Conservation (phyloP, 2,797 vertebrate species). For the Sebastes reedi region DNA sequence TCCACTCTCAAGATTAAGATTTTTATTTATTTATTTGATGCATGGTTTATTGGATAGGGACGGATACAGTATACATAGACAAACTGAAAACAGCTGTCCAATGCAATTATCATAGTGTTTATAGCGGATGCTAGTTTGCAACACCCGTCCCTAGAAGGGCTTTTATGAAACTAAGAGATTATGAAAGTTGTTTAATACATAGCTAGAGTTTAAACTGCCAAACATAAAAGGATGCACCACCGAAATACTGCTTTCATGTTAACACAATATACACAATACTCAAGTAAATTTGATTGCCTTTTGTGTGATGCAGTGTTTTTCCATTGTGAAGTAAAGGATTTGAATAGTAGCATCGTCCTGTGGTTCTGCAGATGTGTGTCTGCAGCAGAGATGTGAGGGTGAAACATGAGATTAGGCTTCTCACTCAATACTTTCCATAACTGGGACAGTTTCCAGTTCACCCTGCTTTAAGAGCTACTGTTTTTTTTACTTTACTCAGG, state of each 20-base stretch:
- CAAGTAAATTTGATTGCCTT: background rate
- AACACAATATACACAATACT: background rate
- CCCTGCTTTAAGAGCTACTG: background rate
- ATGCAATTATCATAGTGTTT: background rate
- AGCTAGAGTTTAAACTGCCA: background rate
- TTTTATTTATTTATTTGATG: background rate
- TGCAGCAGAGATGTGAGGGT: background rate
- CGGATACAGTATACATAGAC: too few species aligned
- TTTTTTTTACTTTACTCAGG: background rate
- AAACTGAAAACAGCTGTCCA: background rate
- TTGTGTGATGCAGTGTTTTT: background rate
- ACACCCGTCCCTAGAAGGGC: background rate
- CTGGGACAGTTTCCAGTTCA: background rate
- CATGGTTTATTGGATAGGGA: background rate
- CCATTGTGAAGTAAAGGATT: background rate
- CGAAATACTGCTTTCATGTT: background rate
- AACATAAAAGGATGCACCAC: background rate
- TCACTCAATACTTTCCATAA: background rate
- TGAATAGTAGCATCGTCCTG: background rate
- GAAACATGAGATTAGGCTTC: slow-evolving; percentile 8
- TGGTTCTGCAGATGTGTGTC: slow-evolving; percentile 10
- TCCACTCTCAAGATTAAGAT: background rate
- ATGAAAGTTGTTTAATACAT: background rate
- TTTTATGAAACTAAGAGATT: background rate
- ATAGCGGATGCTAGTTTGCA: background rate